A percentile compares a stretch with the other conserved stretches of the same genome.
These are phyloP conservation scores for Mylabris phalerata DNA, from an alignment of 1,140 invertebrate species.

Conservation along the genomic window DNA sequence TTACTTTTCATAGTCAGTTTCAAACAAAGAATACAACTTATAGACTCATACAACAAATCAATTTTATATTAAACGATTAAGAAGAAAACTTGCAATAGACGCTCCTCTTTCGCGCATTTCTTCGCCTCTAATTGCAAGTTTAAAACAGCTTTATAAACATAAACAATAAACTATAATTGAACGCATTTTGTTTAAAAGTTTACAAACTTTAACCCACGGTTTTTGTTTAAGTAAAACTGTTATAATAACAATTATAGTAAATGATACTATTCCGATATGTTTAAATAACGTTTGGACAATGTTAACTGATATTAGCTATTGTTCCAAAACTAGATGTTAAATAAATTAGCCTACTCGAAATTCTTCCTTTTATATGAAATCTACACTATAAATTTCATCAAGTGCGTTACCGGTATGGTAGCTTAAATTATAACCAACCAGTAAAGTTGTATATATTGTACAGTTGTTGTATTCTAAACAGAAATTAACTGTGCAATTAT, in stretches of 20 bases:
- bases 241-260: slow-evolving; percentile 15
- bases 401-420: slow-evolving; percentile 36
- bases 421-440: slow-evolving; percentile 21
- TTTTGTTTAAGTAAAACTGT: background rate
- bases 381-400: slow-evolving; percentile 34
- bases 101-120: no score
- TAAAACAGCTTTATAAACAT: no score
- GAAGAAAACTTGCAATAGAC: no score
- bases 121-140: no score
- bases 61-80: no score
- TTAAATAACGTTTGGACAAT: slow-evolving; percentile 22
- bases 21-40: no score
- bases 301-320: slow-evolving; percentile 36
- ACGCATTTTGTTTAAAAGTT: no score
- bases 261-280: slow-evolving; percentile 15
- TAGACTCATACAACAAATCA: no score
- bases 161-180: no score
- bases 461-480: slow-evolving; percentile 2
- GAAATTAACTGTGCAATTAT: slow-evolving; percentile 20
- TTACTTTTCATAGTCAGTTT: no score
- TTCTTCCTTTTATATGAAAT: slow-evolving; percentile 31
- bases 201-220: background rate
- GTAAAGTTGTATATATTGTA: background rate
- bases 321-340: slow-evolving; percentile 29
- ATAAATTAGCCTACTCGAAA: slow-evolving; percentile 33